Evolutionary conservation across 2,797 vertebrate species (phyloP).

Genomic region (Sebastes matsubarae): DNA sequence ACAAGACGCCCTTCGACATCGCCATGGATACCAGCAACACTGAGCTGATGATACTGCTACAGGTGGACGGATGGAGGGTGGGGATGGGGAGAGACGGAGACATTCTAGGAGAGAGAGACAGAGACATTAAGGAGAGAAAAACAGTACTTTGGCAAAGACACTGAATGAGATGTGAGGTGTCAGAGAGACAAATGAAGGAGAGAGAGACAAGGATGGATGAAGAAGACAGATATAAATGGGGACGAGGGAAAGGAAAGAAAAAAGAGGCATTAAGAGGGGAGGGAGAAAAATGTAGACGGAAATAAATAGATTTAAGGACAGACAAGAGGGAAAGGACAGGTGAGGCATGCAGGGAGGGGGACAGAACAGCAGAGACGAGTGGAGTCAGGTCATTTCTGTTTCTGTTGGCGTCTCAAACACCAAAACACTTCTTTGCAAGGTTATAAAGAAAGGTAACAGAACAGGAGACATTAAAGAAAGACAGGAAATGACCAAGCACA

Average conservation of each 20-base stretch:
- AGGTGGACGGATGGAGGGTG: constrained; percentile 69
- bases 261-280: not conserved
- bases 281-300: not conserved
- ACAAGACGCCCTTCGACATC: constrained; percentile 83
- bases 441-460: constrained; percentile 29
- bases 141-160: not conserved
- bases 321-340: not conserved
- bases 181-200: constrained; percentile 5
- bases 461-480: not conserved
- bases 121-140: not conserved
- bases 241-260: not conserved
- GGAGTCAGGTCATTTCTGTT: not conserved
- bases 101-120: not conserved
- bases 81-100: not conserved
- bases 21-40: constrained; percentile 82
- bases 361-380: constrained; percentile 2
- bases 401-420: not conserved
- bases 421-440: not conserved
- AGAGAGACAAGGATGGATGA: not conserved
- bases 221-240: not conserved
- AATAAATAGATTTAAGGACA: not conserved
- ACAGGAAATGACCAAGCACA: constrained; percentile 33
- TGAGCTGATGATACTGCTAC: constrained; percentile 80
- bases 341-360: not conserved
- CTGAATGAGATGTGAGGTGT: constrained; percentile 1